These are phyloP conservation scores for Perithous albicinctus DNA, from an alignment of 2,888 invertebrate genomes.

Conservation along the genomic window DNA sequence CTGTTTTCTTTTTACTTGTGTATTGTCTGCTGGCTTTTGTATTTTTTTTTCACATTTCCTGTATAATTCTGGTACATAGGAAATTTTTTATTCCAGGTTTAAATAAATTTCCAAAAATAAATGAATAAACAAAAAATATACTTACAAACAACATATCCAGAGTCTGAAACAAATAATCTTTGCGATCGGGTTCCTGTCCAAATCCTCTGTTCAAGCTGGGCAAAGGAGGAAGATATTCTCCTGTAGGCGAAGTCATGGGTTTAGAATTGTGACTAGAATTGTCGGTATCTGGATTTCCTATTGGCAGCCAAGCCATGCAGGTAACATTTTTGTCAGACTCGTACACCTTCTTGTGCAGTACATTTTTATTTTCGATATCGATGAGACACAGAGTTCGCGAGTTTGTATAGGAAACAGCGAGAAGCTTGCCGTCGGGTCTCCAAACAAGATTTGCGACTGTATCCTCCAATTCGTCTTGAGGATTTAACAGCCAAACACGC, in stretches of 20 bases:
- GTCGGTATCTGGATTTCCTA: slow-evolving; percentile 70
- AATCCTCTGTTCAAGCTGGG: slow-evolving; percentile 85
- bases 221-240: slow-evolving; percentile 85
- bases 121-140: too few species aligned
- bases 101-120: too few species aligned
- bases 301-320: slow-evolving; percentile 90
- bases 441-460: slow-evolving; percentile 93
- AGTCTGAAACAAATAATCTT: slow-evolving; percentile 84
- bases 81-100: too few species aligned
- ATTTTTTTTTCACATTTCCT: too few species aligned
- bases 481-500: slow-evolving; percentile 93
- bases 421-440: slow-evolving; percentile 97
- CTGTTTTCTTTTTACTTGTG: too few species aligned
- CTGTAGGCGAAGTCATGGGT: slow-evolving; percentile 75
- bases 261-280: slow-evolving; percentile 60
- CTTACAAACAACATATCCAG: slow-evolving; percentile 84
- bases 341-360: slow-evolving; percentile 87
- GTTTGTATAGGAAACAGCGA: slow-evolving; percentile 85
- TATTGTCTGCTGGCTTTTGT: too few species aligned
- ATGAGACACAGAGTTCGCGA: slow-evolving; percentile 86
- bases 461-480: slow-evolving; percentile 90
- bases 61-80: too few species aligned
- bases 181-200: slow-evolving; percentile 82
- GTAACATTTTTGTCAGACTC: slow-evolving; percentile 87
- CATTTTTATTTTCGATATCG: slow-evolving; percentile 94